Conservation (phyloP, 2,888 invertebrate species). For the Archips xylosteana region DNA sequence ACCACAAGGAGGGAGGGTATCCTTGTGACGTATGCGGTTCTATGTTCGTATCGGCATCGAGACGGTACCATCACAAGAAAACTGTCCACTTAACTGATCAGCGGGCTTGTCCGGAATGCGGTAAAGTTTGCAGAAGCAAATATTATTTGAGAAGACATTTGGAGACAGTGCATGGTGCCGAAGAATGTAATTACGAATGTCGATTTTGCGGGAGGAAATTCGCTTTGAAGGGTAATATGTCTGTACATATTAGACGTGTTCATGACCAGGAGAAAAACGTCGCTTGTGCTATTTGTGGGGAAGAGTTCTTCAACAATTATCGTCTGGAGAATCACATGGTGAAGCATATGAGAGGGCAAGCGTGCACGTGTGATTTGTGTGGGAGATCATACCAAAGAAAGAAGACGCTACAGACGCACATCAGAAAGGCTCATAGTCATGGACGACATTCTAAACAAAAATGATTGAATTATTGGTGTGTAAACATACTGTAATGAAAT, state of each 20-base stretch:
- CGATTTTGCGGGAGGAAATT: constrained; percentile 52
- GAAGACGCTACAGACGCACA: constrained; percentile 35
- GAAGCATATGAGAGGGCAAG: constrained; percentile 62
- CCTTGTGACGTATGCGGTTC: constrained; percentile 20
- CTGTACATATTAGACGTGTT: constrained; percentile 64
- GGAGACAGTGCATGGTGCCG: constrained; percentile 36
- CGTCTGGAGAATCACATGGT: constrained; percentile 52
- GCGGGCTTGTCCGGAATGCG: constrained; percentile 37
- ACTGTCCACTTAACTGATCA: constrained; percentile 18
- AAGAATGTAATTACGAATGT: constrained; percentile 36
- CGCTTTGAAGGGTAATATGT: constrained; percentile 61
- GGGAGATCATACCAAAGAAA: constrained; percentile 59
- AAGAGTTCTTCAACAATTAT: constrained; percentile 28
- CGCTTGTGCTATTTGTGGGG: constrained; percentile 29
- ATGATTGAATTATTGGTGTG: not conserved
- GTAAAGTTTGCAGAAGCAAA: constrained; percentile 22
- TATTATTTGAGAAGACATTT: constrained; percentile 37
- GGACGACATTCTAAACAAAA: not conserved
- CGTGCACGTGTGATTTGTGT: constrained; percentile 73
- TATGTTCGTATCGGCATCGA: constrained; percentile 7
- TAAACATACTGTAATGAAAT: too few species aligned
- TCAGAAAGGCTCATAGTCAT: not conserved
- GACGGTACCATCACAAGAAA: constrained; percentile 31
- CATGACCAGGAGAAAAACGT: constrained; percentile 28
- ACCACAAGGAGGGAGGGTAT: constrained; percentile 33